Conservation (phyloP, 1,140 invertebrate species). For the Asbolus verrucosus region DNA sequence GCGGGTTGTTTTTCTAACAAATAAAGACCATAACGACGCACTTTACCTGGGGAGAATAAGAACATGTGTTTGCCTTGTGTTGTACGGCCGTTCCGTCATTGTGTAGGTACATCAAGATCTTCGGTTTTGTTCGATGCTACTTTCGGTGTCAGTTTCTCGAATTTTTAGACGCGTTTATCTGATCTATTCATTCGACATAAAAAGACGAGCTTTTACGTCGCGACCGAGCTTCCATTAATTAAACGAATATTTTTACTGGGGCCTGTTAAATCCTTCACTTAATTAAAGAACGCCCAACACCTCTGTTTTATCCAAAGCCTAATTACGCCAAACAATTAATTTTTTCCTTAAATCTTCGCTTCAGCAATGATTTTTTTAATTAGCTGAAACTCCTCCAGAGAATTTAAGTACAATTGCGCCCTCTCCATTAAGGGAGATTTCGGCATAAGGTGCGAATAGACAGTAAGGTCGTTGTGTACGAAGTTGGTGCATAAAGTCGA, state of each 20-base stretch:
- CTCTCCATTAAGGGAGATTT: background rate
- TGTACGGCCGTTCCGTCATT: slow-evolving; percentile 13
- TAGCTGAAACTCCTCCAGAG: slow-evolving; percentile 15
- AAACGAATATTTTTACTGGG: slow-evolving; percentile 19
- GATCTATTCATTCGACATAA: background rate
- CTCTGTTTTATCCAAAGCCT: slow-evolving; percentile 23
- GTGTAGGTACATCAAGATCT: slow-evolving; percentile 5
- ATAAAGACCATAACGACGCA: slow-evolving; percentile 32
- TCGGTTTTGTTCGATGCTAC: slow-evolving; percentile 1
- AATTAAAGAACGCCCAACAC: slow-evolving; percentile 33
- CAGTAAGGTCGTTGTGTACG: too few species aligned
- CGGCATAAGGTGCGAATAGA: too few species aligned
- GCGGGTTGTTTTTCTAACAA: slow-evolving; percentile 31
- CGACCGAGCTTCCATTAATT: slow-evolving; percentile 9
- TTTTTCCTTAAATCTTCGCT: slow-evolving; percentile 19
- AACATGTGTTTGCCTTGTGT: slow-evolving; percentile 29
- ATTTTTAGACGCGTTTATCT: slow-evolving; percentile 8
- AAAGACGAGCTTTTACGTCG: slow-evolving; percentile 5
- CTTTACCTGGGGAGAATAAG: slow-evolving; percentile 35
- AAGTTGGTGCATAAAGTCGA: background rate
- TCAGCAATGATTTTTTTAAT: slow-evolving; percentile 36
- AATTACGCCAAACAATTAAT: slow-evolving; percentile 25
- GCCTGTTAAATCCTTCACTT: slow-evolving; percentile 25
- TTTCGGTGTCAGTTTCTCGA: slow-evolving; percentile 15
- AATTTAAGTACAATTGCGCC: slow-evolving; percentile 1